A percentile compares a stretch with the other conserved stretches of the same genome.
Conservation (phyloP, 2,797 vertebrate genomes). For the Denticeps clupeoides region DNA sequence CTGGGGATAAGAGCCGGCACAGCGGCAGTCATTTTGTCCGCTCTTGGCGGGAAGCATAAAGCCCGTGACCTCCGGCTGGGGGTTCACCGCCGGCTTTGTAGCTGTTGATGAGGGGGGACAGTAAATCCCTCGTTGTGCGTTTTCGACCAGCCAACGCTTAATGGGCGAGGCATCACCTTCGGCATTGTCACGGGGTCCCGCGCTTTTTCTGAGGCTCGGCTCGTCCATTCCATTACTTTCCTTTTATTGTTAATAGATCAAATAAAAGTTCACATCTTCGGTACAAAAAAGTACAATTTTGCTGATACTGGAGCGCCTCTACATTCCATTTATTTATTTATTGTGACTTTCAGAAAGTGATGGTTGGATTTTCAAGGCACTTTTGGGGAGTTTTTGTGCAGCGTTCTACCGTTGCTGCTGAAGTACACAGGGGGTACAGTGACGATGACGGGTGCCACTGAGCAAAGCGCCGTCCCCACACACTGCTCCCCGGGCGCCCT, state of each 20-base stretch:
- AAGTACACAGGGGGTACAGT: background rate
- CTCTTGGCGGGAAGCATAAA: too few relatives aligned
- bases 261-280: too few relatives aligned
- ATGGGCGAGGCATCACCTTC: constrained; percentile 40
- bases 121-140: constrained; percentile 35
- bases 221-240: constrained; percentile 6
- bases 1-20: too few relatives aligned
- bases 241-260: constrained; percentile 1
- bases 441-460: background rate
- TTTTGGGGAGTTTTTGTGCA: constrained; percentile 4
- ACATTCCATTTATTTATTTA: too few relatives aligned
- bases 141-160: constrained; percentile 34
- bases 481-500: too few relatives aligned
- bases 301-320: too few relatives aligned
- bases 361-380: too few relatives aligned
- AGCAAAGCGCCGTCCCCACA: too few relatives aligned
- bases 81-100: constrained; percentile 17
- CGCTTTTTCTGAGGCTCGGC: constrained; percentile 22
- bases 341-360: too few relatives aligned
- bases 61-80: constrained; percentile 20
- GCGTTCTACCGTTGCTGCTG: too few relatives aligned
- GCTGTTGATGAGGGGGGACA: constrained; percentile 38
- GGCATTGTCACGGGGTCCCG: constrained; percentile 27
- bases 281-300: too few relatives aligned
- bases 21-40: too few relatives aligned